Conservation (phyloP, 2,113 vertebrate genomes). For the Sinocyclocheilus anshuiensis region DNA sequence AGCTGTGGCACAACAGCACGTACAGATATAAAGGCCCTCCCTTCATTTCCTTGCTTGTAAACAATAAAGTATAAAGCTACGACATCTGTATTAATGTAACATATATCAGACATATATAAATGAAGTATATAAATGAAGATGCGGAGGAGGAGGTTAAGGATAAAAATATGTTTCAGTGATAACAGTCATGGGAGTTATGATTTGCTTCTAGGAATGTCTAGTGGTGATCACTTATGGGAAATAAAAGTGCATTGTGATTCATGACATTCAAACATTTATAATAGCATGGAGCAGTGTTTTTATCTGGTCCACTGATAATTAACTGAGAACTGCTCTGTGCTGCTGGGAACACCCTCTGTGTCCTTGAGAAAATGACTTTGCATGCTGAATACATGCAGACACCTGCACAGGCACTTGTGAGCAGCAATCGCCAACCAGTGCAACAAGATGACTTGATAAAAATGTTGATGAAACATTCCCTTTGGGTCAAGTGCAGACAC, state of each 20-base stretch:
- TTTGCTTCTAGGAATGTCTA: slow-evolving; percentile 9
- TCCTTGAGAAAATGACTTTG: slow-evolving; percentile 28
- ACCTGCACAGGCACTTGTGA: slow-evolving; percentile 7
- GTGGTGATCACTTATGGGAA: slow-evolving; percentile 12
- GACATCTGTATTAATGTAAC: background rate
- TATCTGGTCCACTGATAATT: slow-evolving; percentile 20
- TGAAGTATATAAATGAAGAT: background rate
- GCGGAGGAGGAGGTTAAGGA: background rate
- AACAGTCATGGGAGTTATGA: slow-evolving; percentile 4
- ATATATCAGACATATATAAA: background rate
- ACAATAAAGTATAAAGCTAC: background rate
- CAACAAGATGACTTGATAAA: slow-evolving; percentile 28
- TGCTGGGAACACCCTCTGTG: slow-evolving; percentile 34
- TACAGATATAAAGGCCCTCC: background rate
- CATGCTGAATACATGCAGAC: slow-evolving; percentile 2
- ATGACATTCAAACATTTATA: slow-evolving; percentile 36
- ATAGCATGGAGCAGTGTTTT: background rate
- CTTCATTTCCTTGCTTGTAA: background rate
- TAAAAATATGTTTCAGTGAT: background rate
- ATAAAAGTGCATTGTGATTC: slow-evolving; percentile 15
- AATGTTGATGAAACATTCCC: slow-evolving; percentile 42
- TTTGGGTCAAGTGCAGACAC: slow-evolving; percentile 37
- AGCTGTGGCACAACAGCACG: background rate
- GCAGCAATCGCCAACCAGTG: background rate
- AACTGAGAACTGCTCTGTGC: slow-evolving; percentile 23